phyloP scores from a whole-genome alignment of 2,797 vertebrate species.

The Hippoglossus hippoglossus region DNA sequence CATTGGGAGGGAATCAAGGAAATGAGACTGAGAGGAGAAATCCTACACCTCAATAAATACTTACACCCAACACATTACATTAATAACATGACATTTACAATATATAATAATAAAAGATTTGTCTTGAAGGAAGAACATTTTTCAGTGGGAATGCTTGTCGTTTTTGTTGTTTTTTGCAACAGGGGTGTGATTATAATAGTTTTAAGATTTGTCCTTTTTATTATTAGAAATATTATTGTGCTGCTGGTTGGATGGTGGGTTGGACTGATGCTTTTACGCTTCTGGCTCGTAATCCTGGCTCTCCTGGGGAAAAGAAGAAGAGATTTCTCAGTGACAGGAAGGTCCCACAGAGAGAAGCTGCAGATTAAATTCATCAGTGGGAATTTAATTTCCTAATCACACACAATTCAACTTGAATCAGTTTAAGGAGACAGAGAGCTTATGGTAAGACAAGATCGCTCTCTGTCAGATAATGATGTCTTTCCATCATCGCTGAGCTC shows the following conservation, averaged over 20 bases:
- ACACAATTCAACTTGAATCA: constrained; percentile 10
- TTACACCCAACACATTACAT: constrained; percentile 90
- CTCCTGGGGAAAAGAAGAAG: constrained; percentile 78
- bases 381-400: constrained; percentile 10
- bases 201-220: constrained; percentile 86
- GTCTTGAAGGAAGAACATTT: constrained; percentile 89
- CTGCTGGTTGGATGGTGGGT: constrained; percentile 93
- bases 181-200: constrained; percentile 80
- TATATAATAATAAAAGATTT: constrained; percentile 89
- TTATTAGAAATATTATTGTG: constrained; percentile 91
- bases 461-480: constrained; percentile 53
- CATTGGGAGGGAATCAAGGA: constrained; percentile 89
- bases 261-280: constrained; percentile 88
- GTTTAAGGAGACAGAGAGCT: constrained; percentile 27
- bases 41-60: constrained; percentile 83
- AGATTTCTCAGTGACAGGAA: constrained; percentile 7
- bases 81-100: constrained; percentile 91
- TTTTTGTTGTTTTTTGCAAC: constrained; percentile 81
- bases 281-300: constrained; percentile 99
- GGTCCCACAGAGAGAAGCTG: constrained; percentile 15
- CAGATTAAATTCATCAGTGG: constrained; percentile 8
- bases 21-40: constrained; percentile 80
- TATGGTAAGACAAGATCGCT: constrained; percentile 13
- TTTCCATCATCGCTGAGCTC: constrained; percentile 33
- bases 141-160: constrained; percentile 84